A percentile compares a stretch with the other conserved stretches of the same genome.
Evolutionary conservation across 2,888 invertebrate genomes (phyloP).

Genomic region (Lepidocyrtinus sp.): DNA sequence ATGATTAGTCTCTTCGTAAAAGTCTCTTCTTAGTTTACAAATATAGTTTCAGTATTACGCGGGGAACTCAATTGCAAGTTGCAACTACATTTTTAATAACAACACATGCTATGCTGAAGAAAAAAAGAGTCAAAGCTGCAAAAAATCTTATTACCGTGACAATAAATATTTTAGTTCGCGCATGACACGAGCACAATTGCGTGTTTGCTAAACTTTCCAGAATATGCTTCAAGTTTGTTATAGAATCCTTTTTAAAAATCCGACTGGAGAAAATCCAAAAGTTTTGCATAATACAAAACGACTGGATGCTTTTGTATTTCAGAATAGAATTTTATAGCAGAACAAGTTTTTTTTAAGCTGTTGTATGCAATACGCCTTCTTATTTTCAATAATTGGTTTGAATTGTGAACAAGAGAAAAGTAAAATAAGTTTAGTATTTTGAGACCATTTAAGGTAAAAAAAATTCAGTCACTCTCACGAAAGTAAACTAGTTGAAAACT

Average conservation of each 20-base stretch:
- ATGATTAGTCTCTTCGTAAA: too few species aligned
- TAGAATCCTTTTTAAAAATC: too few species aligned
- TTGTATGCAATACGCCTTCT: not conserved
- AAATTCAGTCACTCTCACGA: not conserved
- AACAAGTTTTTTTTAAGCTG: too few species aligned
- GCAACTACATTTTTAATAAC: not conserved
- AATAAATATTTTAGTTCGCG: slow-evolving; percentile 34
- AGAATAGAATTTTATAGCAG: not conserved
- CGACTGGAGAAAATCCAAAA: too few species aligned
- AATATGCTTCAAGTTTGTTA: not conserved
- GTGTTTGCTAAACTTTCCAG: not conserved
- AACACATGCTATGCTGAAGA: not conserved
- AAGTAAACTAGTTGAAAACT: not conserved
- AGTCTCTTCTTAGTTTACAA: too few species aligned
- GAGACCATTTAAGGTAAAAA: not conserved
- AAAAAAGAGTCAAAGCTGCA: not conserved
- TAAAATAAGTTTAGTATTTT: not conserved
- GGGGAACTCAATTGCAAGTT: not conserved
- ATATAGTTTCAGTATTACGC: not conserved
- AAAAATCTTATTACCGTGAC: slow-evolving; percentile 28
- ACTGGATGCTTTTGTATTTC: not conserved
- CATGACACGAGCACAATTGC: not conserved
- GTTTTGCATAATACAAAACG: not conserved
- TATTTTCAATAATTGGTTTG: not conserved
- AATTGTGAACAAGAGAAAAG: not conserved